Percentiles rank a stretch among this genome's conserved stretches.
Conservation (phyloP, 2,888 invertebrate genomes). For the Cordylochernes scorpioides region DNA sequence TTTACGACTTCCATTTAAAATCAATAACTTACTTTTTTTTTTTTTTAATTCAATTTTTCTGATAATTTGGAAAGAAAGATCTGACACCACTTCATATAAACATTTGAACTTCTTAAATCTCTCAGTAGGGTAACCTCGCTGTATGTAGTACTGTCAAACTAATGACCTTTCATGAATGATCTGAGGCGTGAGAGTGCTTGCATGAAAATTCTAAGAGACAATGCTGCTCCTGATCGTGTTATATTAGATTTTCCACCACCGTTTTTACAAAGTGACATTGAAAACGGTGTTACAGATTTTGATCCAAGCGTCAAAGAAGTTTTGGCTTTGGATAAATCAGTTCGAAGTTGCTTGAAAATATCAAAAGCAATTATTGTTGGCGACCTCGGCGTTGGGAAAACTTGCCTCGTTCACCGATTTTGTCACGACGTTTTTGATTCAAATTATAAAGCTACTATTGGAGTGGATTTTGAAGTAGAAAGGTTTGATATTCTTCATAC, state of each 20-base stretch:
- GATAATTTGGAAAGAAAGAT: no score
- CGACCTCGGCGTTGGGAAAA: constrained; percentile 48
- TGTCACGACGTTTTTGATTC: constrained; percentile 38
- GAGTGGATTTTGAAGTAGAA: constrained; percentile 56
- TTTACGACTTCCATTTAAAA: no score
- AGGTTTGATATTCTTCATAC: constrained; percentile 39
- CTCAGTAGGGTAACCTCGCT: no score
- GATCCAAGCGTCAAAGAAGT: no score
- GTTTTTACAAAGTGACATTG: not conserved
- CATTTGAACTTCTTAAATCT: no score
- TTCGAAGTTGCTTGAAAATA: no score
- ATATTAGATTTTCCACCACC: not conserved
- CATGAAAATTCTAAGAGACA: not conserved
- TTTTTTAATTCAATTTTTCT: no score
- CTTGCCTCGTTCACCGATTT: constrained; percentile 40
- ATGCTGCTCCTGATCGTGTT: not conserved
- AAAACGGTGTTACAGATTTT: not conserved
- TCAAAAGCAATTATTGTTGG: constrained; percentile 45
- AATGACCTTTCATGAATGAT: not conserved
- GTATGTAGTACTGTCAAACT: no score
- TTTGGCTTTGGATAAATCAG: no score
- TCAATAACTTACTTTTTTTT: no score
- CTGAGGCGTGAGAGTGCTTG: not conserved
- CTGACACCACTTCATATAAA: no score
- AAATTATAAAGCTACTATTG: constrained; percentile 52